Conservation (phyloP, 2,113 vertebrate genomes). For the Amphilophus citrinellus region DNA sequence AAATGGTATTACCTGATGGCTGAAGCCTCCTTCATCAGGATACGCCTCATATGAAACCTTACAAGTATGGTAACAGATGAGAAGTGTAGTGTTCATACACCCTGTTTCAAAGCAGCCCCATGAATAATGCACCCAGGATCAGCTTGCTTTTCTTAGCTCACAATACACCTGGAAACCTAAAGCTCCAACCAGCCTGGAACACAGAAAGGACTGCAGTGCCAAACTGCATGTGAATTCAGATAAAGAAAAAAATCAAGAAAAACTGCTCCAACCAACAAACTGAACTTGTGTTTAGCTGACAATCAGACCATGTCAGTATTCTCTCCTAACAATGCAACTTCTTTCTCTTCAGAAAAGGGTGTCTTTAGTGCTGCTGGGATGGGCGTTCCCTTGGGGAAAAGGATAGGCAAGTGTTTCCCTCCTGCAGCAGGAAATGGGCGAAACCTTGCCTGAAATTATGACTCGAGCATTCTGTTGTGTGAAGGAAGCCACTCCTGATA, state of each 20-base stretch:
- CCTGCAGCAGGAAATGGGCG: constrained; percentile 92
- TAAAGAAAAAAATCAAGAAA: background rate
- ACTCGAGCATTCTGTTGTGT: constrained; percentile 85
- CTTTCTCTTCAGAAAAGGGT: background rate
- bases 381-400: constrained; percentile 68
- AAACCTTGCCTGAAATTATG: constrained; percentile 87
- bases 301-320: background rate
- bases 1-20: too few species aligned
- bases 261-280: background rate
- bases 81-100: background rate
- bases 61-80: background rate
- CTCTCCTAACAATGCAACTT: background rate
- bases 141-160: constrained; percentile 44
- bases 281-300: background rate
- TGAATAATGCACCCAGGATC: constrained; percentile 75
- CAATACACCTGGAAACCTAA: constrained; percentile 43
- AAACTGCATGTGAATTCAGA: background rate
- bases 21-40: too few species aligned
- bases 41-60: background rate
- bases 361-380: constrained; percentile 35
- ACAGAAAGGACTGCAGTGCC: background rate
- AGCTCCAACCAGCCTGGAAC: background rate
- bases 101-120: background rate
- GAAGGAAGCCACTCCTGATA: constrained; percentile 95
- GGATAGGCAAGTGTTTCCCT: constrained; percentile 82